Conservation (phyloP, 2,113 vertebrate species). For the Collichthys lucidus region DNA sequence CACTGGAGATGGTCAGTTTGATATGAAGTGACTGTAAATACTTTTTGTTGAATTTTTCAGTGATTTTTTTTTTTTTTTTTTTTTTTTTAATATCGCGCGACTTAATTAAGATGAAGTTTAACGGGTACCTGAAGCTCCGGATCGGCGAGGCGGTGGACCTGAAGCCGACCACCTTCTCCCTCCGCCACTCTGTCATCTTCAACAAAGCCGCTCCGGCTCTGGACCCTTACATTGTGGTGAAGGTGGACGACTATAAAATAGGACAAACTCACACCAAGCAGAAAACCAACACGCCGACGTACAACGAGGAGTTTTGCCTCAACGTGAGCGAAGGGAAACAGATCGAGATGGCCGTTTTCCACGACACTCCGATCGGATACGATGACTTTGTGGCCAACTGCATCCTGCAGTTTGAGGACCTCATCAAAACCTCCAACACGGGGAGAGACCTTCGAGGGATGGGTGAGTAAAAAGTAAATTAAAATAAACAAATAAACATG, state of each 20-base stretch:
- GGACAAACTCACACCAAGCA: constrained; percentile 96
- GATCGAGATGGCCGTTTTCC: constrained; percentile 94
- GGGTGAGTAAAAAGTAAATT: constrained; percentile 87
- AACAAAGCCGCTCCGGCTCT: constrained; percentile 86
- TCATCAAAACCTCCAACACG: constrained; percentile 86
- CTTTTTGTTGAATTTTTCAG: not conserved
- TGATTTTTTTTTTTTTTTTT: too few relatives aligned
- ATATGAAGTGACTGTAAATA: not conserved
- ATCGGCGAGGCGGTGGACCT: constrained; percentile 95
- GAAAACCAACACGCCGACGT: constrained; percentile 95
- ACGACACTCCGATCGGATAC: constrained; percentile 97
- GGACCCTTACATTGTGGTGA: constrained; percentile 95
- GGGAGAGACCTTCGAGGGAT: constrained; percentile 92
- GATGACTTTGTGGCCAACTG: constrained; percentile 99
- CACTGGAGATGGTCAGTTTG: not conserved
- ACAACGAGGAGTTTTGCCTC: constrained; percentile 95
- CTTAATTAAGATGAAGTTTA: constrained; percentile 90
- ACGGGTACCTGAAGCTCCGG: constrained; percentile 92
- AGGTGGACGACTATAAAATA: constrained; percentile 93
- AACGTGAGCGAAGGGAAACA: constrained; percentile 88
- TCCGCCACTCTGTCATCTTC: constrained; percentile 92
- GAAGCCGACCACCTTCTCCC: constrained; percentile 92
- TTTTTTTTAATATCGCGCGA: not conserved
- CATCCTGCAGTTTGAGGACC: constrained; percentile 91
- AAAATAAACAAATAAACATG: not conserved